Evolutionary conservation across 2,113 vertebrate species (phyloP).

Genomic region (Puntigrus tetrazona): DNA sequence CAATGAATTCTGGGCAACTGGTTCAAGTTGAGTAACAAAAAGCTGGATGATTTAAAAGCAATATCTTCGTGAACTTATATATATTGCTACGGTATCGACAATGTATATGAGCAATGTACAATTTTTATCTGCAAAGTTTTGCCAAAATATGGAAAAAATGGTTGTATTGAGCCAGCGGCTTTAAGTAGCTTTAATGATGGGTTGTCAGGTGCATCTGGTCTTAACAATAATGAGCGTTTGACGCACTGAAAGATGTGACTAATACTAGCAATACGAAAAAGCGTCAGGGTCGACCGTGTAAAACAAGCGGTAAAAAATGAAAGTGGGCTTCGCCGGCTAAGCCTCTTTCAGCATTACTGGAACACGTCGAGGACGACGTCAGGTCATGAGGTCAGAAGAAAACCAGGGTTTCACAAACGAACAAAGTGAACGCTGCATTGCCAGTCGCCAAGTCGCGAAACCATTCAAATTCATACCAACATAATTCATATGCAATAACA

Average conservation of each 20-base stretch:
- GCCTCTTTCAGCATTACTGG: constrained; percentile 76
- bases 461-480: constrained; percentile 71
- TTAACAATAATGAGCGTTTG: constrained; percentile 47
- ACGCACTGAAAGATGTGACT: constrained; percentile 54
- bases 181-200: not conserved
- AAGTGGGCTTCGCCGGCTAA: constrained; percentile 69
- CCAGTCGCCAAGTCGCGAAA: constrained; percentile 43
- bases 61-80: not conserved
- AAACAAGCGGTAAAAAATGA: constrained; percentile 68
- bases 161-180: not conserved
- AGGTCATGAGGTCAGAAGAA: constrained; percentile 62
- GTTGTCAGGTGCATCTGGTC: constrained; percentile 47
- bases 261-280: constrained; percentile 62
- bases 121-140: not conserved
- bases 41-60: not conserved
- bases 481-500: constrained; percentile 66
- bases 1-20: not conserved
- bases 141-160: not conserved
- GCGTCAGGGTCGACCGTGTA: constrained; percentile 66
- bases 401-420: constrained; percentile 59
- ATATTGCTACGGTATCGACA: not conserved
- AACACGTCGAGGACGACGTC: constrained; percentile 69
- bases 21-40: not conserved
- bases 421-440: constrained; percentile 57
- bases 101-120: not conserved